Percentiles rank a stretch among this genome's conserved stretches.
Evolutionary conservation across 1,140 invertebrate genomes (phyloP).

Genomic region (Diachasma alloeum): DNA sequence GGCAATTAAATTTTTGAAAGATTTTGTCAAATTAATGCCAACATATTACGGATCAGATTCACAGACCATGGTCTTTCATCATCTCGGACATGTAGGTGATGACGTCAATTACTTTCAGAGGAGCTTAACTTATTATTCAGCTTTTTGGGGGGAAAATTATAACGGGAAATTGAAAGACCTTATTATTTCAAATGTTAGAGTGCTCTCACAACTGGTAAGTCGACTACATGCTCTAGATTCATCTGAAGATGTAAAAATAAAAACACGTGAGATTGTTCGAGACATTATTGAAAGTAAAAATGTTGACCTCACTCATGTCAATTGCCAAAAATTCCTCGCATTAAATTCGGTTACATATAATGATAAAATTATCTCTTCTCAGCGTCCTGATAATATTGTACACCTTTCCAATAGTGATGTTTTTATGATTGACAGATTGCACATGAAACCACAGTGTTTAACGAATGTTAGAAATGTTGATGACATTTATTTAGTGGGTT

Average conservation of each 20-base stretch:
- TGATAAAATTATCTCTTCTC: slow-evolving; percentile 20
- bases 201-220: too few relatives aligned
- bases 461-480: background rate
- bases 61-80: too few relatives aligned
- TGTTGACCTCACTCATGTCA: background rate
- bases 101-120: too few relatives aligned
- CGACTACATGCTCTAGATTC: too few relatives aligned
- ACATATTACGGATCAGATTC: too few relatives aligned
- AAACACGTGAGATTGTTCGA: too few relatives aligned
- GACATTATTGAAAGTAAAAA: background rate
- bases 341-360: too few relatives aligned
- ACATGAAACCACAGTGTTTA: background rate
- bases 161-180: background rate
- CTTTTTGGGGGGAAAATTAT: background rate
- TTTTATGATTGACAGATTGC: background rate
- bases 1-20: too few relatives aligned
- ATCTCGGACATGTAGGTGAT: too few relatives aligned
- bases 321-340: background rate
- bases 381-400: background rate
- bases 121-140: background rate
- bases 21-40: too few relatives aligned
- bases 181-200: too few relatives aligned
- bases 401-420: slow-evolving; percentile 16
- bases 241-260: too few relatives aligned
- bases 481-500: background rate